Base-by-base conservation (phyloP, 2,797 vertebrate species). In the Xenopus petersii region DNA sequence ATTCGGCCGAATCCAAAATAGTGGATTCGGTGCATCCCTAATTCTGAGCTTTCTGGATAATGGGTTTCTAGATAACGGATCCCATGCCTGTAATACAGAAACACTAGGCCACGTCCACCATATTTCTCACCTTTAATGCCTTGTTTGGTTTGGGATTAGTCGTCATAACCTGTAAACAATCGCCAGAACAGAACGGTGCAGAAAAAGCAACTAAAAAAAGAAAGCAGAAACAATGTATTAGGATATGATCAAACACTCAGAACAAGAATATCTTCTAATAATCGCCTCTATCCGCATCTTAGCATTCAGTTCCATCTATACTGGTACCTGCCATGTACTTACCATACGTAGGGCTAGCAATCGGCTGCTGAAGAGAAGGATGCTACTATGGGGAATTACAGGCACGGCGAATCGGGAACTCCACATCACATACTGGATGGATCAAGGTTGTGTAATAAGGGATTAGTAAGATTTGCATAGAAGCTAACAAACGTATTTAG, bases 161-260 rank as follows among this genome's bases (percentile, higher is more conserved):
- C 96, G 96, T 98, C 97, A 99, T 99, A 94, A 96, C 96, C 97
- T 93, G 96, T 93, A 92, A 93, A 90, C 94, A 86, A 92, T 93
- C 94, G 92, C 92, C 89, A 75, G 89, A 91, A 93, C 91, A 87
- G 89, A 93, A 91, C 83, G 81, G 88, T 89, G 90, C 91, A 92
- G 91, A 94, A 95, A 94, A 83, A 82, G 80, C 83, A 80, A 67
- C 81, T 61, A 54, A 8, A 10, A 0, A 80, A 10, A 80, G 78
- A 74, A 82, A 10, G 11, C 15, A 82, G 42, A 74, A 58, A 63
- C 70, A 79, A 64, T 75, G 21, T 13, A 26, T 64, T 47, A 66
- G 46, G 10, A 64, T 5, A 42, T 42, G 6, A 12, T 54, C 63
- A 2, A 30, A 30, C 26, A 10, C 15, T 17, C 17, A 71, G 21